Evolutionary conservation across 92 coral and sea anemone genomes (phyloP), one percentile per base, ranked within the genome.

Genomic region (Paragorgia papillata): DNA sequence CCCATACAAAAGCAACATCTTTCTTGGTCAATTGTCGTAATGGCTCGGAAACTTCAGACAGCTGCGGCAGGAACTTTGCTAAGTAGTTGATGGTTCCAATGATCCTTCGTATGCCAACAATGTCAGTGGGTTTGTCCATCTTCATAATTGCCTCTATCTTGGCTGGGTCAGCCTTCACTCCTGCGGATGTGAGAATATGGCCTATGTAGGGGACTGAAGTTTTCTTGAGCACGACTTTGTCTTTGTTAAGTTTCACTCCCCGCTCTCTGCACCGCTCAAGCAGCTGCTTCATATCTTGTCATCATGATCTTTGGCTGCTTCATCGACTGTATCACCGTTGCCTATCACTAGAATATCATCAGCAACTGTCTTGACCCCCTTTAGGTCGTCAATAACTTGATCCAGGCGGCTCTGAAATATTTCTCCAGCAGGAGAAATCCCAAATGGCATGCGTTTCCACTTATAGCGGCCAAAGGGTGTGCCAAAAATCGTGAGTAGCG

Each of bases 291-390:
- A n/a, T 37, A 4, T 37, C 10, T 37, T 37, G 43, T 4, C 43
- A 4, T 37, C 43, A 37, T 85, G 82, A 34, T 85, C 89, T 54
- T 41, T 34, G n/a, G 76, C 63, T 2, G 79, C 87, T 7, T 83
- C 80, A 3, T 13, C 63, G 13, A 74, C 32, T 34, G 34, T 48
- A 20, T 17, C 69, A 2, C 73, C 87, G 28, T 50, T 67, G 4
- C 81, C 83, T 19, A 62, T 59, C 31, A 78, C 29, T 30, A 77
- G 87, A 19, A 83, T 58, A 37, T 83, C 66, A 44, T 83, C 83
- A n/a, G n/a, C n/a, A n/a, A n/a, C n/a, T n/a, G n/a, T n/a, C n/a
- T n/a, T n/a, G n/a, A n/a, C n/a, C n/a, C n/a, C n/a, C n/a, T n/a
- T n/a, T n/a, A n/a, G n/a, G n/a, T n/a, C 10, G 83, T 74, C 10